phyloP scores from a whole-genome alignment of 2,888 invertebrate species.

The Eueremaeus valkanovi region DNA sequence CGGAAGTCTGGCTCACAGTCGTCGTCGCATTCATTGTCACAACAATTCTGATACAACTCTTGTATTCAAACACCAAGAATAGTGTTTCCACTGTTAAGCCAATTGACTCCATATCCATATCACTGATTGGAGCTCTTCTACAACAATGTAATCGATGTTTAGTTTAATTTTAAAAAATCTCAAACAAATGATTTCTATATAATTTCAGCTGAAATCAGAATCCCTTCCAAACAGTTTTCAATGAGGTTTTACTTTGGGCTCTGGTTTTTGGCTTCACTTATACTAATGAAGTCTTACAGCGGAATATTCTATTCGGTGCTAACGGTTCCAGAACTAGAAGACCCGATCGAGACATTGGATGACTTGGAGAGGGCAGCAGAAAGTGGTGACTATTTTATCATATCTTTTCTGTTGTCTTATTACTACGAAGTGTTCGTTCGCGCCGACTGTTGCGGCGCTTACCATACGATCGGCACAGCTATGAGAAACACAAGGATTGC shows the following conservation, averaged over 20 bases:
- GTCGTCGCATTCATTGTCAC: background rate
- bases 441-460: constrained; percentile 7
- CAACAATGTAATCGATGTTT: background rate
- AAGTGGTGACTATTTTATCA: background rate
- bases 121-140: constrained; percentile 2
- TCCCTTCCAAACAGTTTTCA: background rate
- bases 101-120: background rate
- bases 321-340: background rate
- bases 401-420: background rate
- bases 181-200: background rate
- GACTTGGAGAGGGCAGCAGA: background rate
- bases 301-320: constrained; percentile 26
- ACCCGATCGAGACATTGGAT: constrained; percentile 32
- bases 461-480: background rate
- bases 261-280: constrained; percentile 11
- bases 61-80: background rate
- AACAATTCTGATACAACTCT: background rate
- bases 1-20: background rate
- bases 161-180: background rate
- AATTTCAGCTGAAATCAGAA: constrained; percentile 3
- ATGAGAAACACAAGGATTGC: too few relatives aligned
- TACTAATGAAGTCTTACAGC: constrained; percentile 1
- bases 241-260: background rate
- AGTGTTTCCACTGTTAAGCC: background rate
- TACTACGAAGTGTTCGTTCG: background rate